These are phyloP conservation scores for Callipepla squamata DNA, from an alignment of 2,113 vertebrate species.

Conservation along the genomic window DNA sequence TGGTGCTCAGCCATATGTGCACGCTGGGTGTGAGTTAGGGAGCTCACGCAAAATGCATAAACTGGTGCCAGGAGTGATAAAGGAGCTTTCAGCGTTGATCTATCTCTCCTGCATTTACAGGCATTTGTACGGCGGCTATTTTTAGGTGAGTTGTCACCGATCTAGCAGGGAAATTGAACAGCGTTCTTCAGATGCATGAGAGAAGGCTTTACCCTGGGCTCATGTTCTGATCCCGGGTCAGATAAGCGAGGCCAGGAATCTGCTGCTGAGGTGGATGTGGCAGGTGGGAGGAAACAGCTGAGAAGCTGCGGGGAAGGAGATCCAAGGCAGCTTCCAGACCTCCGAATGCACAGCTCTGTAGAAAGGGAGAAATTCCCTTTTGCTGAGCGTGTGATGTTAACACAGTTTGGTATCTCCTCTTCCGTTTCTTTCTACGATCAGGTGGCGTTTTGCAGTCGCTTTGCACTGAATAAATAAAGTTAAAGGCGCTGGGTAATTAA, in stretches of 20 bases:
- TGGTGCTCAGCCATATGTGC: neutral
- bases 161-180: neutral
- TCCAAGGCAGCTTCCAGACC: neutral
- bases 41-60: neutral
- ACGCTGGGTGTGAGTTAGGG: neutral
- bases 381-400: neutral
- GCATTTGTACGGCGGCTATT: neutral
- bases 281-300: neutral
- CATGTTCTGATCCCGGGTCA: fast-evolving
- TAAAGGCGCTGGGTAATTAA: constrained; percentile 63
- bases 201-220: neutral
- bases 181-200: fast-evolving
- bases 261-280: neutral
- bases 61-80: neutral
- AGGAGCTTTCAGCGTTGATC: neutral
- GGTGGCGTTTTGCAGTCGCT: constrained; percentile 49
- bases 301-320: neutral
- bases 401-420: neutral
- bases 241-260: neutral
- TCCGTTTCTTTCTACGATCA: neutral
- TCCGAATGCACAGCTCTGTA: neutral
- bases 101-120: constrained; percentile 5
- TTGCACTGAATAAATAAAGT: constrained; percentile 61
- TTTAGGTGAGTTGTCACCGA: neutral
- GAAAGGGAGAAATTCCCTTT: neutral